phyloP scores from a whole-genome alignment of 2,113 vertebrate species.

The Picathartes gymnocephalus region DNA sequence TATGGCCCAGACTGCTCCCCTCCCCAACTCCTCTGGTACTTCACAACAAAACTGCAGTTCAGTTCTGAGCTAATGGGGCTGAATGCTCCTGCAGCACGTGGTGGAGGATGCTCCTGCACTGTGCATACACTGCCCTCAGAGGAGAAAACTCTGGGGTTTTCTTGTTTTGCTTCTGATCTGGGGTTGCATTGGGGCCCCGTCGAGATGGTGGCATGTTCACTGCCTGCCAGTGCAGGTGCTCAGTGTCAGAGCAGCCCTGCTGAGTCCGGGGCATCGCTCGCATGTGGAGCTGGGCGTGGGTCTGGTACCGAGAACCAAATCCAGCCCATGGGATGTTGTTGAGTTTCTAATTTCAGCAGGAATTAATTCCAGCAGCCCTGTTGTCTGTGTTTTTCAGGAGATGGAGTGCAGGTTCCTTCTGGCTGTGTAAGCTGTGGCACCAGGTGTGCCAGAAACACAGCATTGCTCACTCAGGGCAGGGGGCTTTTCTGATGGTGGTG shows the following conservation, averaged over 20 bases:
- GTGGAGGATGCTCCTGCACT: not conserved
- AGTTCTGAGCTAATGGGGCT: not conserved
- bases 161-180: not conserved
- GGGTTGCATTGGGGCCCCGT: not conserved
- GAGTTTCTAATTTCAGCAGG: not conserved
- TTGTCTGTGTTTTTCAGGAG: not conserved
- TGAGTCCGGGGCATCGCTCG: accelerated
- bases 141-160: not conserved
- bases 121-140: not conserved
- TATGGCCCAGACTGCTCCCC: not conserved
- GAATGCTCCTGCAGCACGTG: not conserved
- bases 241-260: not conserved
- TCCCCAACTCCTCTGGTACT: not conserved
- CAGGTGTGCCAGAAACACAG: not conserved
- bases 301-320: not conserved
- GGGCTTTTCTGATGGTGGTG: not conserved
- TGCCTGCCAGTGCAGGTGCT: not conserved
- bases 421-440: not conserved
- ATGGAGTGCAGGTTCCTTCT: not conserved
- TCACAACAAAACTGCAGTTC: not conserved
- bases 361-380: not conserved
- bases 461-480: accelerated
- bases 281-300: not conserved
- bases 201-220: accelerated
- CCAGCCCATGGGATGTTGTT: not conserved